phyloP scores from a whole-genome alignment of 2,888 invertebrate species.

The Hydriomena furcata region DNA sequence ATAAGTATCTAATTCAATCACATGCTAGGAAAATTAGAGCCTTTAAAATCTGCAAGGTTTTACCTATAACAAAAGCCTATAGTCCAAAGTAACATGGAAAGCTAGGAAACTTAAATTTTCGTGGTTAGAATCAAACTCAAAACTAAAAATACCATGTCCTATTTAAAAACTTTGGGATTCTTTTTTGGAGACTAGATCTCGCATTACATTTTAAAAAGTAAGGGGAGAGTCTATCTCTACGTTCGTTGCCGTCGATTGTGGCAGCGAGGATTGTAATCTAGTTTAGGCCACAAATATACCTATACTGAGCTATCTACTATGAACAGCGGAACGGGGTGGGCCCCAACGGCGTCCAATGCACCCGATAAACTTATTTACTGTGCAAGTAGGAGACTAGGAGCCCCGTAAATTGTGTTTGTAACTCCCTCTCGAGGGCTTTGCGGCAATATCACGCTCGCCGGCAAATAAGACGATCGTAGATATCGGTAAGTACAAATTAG shows the following conservation, averaged over 20 bases:
- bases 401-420: constrained; percentile 70
- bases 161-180: too few relatives aligned
- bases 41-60: neutral
- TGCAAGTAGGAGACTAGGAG: constrained; percentile 50
- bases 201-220: constrained; percentile 7
- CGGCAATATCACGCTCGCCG: constrained; percentile 53
- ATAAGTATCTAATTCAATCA: neutral
- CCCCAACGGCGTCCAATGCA: constrained; percentile 48
- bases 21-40: constrained; percentile 5
- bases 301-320: constrained; percentile 7
- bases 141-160: too few relatives aligned
- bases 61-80: too few relatives aligned
- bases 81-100: too few relatives aligned
- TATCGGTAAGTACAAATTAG: constrained; percentile 13
- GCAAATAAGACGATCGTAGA: constrained; percentile 37
- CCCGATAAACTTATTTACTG: constrained; percentile 70
- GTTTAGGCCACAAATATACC: constrained; percentile 11
- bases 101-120: too few relatives aligned
- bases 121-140: too few relatives aligned
- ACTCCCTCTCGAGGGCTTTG: constrained; percentile 57
- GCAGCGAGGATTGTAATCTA: constrained; percentile 15
- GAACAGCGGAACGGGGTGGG: constrained; percentile 22
- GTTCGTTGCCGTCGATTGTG: constrained; percentile 14
- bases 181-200: neutral
- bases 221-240: neutral